phyloP scores from a whole-genome alignment of 2,797 vertebrate genomes.

The Mus spretus region DNA sequence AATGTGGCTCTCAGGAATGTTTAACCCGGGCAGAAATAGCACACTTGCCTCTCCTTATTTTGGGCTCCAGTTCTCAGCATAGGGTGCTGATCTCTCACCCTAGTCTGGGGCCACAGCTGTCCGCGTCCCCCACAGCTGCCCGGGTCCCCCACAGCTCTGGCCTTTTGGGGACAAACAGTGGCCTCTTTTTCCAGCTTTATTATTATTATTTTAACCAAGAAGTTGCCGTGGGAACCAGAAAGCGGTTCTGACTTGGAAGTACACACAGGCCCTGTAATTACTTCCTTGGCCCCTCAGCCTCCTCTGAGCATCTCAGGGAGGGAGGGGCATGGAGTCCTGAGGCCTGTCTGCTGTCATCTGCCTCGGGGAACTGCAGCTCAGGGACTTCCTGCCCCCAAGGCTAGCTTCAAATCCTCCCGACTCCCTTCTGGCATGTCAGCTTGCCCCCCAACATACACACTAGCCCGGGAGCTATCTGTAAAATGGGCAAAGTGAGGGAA shows the following conservation, averaged over 20 bases:
- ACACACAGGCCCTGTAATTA: neutral
- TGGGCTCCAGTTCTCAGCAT: neutral
- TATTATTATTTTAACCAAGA: neutral
- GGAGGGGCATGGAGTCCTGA: rapidly evolving
- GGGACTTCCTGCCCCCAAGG: neutral
- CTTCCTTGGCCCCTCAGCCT: neutral
- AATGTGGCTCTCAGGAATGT: constrained; percentile 73
- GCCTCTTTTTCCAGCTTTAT: constrained; percentile 41
- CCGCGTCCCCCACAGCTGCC: neutral
- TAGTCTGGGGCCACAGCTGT: neutral
- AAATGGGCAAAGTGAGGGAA: neutral
- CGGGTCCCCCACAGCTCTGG: constrained; percentile 10
- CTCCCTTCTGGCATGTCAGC: neutral
- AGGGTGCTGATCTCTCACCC: neutral
- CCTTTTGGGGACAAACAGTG: constrained; percentile 58
- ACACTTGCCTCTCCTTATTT: constrained; percentile 18
- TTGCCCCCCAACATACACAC: too few relatives aligned
- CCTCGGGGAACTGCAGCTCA: neutral
- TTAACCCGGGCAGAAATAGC: constrained; percentile 74
- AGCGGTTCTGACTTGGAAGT: neutral
- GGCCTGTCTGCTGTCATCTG: neutral
- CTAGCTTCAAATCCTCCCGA: neutral
- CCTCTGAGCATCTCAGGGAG: too few relatives aligned
- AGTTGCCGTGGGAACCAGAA: constrained; percentile 47
- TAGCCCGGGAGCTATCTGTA: neutral